Evolutionary conservation across 1,140 invertebrate genomes (phyloP), one percentile per base, ranked within the genome.

Genomic region (Lutraria rhynchaena): DNA sequence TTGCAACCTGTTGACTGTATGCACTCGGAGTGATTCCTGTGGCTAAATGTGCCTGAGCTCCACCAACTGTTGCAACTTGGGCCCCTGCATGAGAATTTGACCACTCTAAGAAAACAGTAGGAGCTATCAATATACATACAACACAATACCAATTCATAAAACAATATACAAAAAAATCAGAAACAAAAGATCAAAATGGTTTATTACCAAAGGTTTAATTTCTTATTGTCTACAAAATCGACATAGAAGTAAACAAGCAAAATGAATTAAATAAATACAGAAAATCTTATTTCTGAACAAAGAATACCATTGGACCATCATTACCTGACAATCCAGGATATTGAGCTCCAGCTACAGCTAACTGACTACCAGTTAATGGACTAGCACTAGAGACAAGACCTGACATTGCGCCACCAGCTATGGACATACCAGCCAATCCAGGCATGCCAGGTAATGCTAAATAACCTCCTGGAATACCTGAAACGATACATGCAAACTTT

Each of bases 1-100:
- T 69, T 1, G 76, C 76, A 1, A 80, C 76, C 27, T 80, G 76
- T 49, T 80, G 76, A 70, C 76, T 80, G 65, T 80, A 80, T 5
- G 76, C 76, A 70, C 76, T 80, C 0, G 29, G 76, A 29, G 63
- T 1, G 4, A 80, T 31, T 3, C 63, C 76, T 17, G 37, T 13
- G 19, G 49, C 63, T 35, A 70, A 15, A 31, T 69, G 76, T 1
- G 55, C 53, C 24, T 80, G 76, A 0, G 63, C 53, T 49, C 65
- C 63, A 24, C 44, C 60, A 22, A 70, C 24, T 31, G 76, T 57
- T 0, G 49, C 76, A 15, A 80, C 65, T 27, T 80, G 76, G 27
- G 63, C 76, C 17, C 76, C 76, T 60, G 76, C 73, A 61, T 57
- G 31, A 44, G 73, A 41, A 73, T 73, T 51, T 27, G 73, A 60